Evolutionary conservation across 2,797 vertebrate genomes (phyloP).

Genomic region (Amazona ochrocephala): DNA sequence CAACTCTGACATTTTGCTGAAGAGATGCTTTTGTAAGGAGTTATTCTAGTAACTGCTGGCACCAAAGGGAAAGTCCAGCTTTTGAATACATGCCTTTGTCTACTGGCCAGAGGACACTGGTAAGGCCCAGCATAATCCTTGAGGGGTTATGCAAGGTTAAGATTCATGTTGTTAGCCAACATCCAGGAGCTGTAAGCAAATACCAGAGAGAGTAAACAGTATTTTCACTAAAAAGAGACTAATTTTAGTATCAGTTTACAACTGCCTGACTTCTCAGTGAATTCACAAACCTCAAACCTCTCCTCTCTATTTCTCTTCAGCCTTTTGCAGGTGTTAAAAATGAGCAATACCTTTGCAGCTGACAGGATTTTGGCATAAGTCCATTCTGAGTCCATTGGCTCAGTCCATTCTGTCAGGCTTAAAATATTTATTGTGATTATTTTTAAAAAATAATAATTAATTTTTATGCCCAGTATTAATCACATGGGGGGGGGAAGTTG

Average conservation of each 20-base stretch:
- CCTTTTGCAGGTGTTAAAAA: background rate
- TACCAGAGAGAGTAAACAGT: background rate
- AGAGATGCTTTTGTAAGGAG: background rate
- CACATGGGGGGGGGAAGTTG: fast-evolving
- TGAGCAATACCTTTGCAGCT: background rate
- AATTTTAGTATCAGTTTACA: background rate
- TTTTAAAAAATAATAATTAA: background rate
- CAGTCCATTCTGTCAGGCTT: background rate
- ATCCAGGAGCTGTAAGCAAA: background rate
- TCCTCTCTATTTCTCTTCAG: background rate
- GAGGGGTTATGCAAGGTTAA: background rate
- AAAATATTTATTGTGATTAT: background rate
- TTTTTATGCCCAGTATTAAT: background rate
- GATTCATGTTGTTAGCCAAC: background rate
- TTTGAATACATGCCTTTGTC: background rate
- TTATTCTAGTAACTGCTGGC: background rate
- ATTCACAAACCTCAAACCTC: background rate
- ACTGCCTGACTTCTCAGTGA: background rate
- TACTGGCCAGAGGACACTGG: background rate
- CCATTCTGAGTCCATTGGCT: background rate
- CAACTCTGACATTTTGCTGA: background rate
- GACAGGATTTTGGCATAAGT: background rate
- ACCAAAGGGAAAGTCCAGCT: background rate
- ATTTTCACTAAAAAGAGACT: background rate
- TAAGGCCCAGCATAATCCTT: background rate